These are phyloP conservation scores for Yponomeuta sedellus DNA, from an alignment of 2,888 invertebrate species.

Conservation along the genomic window DNA sequence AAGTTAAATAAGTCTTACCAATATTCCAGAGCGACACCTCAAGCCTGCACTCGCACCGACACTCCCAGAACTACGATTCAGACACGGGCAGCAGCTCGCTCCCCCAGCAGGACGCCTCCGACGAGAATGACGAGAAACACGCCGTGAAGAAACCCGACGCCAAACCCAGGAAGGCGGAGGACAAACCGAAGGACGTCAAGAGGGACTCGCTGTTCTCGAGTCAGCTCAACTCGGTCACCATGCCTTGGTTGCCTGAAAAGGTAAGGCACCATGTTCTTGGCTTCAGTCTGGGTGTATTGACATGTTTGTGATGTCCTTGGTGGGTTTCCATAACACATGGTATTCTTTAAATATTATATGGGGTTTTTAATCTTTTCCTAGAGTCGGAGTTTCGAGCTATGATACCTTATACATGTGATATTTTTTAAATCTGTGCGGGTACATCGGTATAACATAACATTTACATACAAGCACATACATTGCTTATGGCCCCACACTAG, in stretches of 20 bases:
- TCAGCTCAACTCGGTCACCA: constrained; percentile 44
- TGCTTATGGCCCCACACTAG: too few relatives aligned
- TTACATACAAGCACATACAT: too few relatives aligned
- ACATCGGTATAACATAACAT: too few relatives aligned
- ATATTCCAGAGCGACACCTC: constrained; percentile 56
- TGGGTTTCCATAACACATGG: too few relatives aligned
- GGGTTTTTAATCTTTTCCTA: too few relatives aligned
- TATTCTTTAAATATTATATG: too few relatives aligned
- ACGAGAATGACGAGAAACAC: constrained; percentile 5
- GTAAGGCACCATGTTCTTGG: too few relatives aligned
- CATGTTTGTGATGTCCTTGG: too few relatives aligned
- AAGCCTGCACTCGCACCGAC: constrained; percentile 49
- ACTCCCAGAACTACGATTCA: constrained; percentile 47
- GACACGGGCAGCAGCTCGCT: constrained; percentile 49
- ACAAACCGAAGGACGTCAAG: constrained; percentile 25
- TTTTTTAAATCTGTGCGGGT: too few relatives aligned
- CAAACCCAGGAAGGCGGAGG: constrained; percentile 17
- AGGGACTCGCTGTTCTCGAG: constrained; percentile 52
- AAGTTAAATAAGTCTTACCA: background rate
- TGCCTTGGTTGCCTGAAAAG: constrained; percentile 50
- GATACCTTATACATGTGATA: too few relatives aligned
- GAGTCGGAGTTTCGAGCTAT: too few relatives aligned
- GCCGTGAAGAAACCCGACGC: constrained; percentile 18
- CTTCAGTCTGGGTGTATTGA: too few relatives aligned
- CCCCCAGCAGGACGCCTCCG: constrained; percentile 16